Percentiles rank a stretch among this genome's conserved stretches.
These are phyloP conservation scores for Carabus problematicus DNA, from an alignment of 2,888 invertebrate genomes.

Conservation along the genomic window DNA sequence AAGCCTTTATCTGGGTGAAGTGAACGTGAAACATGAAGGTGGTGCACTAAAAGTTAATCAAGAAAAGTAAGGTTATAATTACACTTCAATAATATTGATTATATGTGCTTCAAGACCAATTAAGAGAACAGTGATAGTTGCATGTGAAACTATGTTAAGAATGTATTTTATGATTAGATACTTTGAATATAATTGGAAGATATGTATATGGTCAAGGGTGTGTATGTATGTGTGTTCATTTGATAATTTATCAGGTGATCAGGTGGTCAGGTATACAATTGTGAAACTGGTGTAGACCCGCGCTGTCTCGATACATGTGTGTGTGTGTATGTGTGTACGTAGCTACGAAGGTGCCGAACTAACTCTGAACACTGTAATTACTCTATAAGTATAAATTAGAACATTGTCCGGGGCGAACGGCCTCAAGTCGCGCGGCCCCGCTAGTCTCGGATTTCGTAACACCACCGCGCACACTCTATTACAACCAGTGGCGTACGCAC, in stretches of 20 bases:
- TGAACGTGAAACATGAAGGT: no score
- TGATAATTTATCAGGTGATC: background rate
- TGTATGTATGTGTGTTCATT: background rate
- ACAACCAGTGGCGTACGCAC: constrained; percentile 7
- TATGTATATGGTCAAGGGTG: background rate
- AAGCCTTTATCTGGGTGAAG: no score
- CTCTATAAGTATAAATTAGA: constrained; percentile 30
- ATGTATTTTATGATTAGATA: background rate
- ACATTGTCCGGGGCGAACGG: constrained; percentile 27
- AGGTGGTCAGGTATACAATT: background rate
- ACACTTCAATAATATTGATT: no score
- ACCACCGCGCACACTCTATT: background rate
- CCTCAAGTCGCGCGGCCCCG: constrained; percentile 8
- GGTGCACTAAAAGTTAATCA: no score
- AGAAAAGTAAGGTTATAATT: no score
- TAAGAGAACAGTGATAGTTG: background rate
- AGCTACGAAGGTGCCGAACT: background rate
- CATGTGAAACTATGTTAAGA: background rate
- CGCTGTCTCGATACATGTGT: background rate
- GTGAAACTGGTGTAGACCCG: background rate
- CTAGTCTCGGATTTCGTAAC: constrained; percentile 1
- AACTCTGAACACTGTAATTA: no score
- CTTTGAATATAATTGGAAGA: background rate
- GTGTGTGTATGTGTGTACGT: constrained; percentile 5
- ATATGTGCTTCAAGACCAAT: no score